phyloP scores from a whole-genome alignment of 2,113 vertebrate species.

The Amia ocellicauda region DNA sequence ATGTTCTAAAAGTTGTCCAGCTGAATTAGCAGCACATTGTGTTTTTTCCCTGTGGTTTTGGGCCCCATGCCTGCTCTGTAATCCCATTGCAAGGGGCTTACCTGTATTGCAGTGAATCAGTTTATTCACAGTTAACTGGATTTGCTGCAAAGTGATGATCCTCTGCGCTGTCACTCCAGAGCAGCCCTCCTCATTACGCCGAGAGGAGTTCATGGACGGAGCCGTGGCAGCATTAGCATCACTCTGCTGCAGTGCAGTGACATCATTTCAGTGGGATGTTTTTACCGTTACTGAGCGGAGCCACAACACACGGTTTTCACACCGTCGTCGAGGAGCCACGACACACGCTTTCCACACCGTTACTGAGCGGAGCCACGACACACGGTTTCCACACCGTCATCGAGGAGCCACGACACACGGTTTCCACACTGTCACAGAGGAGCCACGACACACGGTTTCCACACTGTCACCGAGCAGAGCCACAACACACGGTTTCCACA shows the following conservation, averaged over 20 bases:
- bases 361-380: background rate
- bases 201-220: slow-evolving; percentile 34
- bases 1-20: no score
- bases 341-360: no score
- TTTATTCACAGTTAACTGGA: slow-evolving; percentile 53
- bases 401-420: background rate
- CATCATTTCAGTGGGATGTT: background rate
- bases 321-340: background rate
- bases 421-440: background rate
- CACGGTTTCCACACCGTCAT: background rate
- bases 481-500: background rate
- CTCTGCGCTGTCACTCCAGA: slow-evolving; percentile 30
- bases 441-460: background rate
- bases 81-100: slow-evolving; percentile 50
- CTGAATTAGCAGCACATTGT: no score
- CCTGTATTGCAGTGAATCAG: slow-evolving; percentile 44
- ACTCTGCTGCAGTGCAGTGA: slow-evolving; percentile 9
- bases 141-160: slow-evolving; percentile 39
- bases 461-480: background rate
- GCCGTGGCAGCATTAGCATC: slow-evolving; percentile 27
- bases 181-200: slow-evolving; percentile 45
- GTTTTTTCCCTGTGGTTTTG: no score
- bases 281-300: background rate
- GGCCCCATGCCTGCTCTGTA: slow-evolving; percentile 36
- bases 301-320: background rate